These are phyloP conservation scores for Ichneumoninae sp. DNA, from an alignment of 2,888 invertebrate genomes.

Conservation along the genomic window DNA sequence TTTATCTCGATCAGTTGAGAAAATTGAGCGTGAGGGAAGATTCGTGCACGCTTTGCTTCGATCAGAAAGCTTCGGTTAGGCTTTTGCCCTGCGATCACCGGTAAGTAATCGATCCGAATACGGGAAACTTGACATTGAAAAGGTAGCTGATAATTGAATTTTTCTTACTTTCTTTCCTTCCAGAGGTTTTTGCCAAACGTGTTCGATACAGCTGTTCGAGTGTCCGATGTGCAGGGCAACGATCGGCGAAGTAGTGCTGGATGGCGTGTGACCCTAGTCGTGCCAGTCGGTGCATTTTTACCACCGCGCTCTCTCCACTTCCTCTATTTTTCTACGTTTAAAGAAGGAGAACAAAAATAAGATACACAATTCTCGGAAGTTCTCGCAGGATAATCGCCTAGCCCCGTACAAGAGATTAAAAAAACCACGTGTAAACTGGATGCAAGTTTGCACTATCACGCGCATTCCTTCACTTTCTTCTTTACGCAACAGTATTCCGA, in stretches of 20 bases:
- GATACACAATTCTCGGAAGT: slow-evolving; percentile 34
- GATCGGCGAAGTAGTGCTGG: slow-evolving; percentile 86
- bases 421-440: slow-evolving; percentile 35
- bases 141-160: not conserved
- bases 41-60: slow-evolving; percentile 95
- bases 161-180: slow-evolving; percentile 81
- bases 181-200: slow-evolving; percentile 93
- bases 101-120: slow-evolving; percentile 85
- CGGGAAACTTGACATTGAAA: not conserved
- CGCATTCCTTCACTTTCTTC: slow-evolving; percentile 70
- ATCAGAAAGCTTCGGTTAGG: slow-evolving; percentile 90
- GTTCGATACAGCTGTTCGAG: slow-evolving; percentile 91
- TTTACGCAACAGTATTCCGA: slow-evolving; percentile 73
- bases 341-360: slow-evolving; percentile 11
- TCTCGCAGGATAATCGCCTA: slow-evolving; percentile 50
- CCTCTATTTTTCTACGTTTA: slow-evolving; percentile 40
- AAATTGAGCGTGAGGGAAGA: slow-evolving; percentile 92
- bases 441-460: slow-evolving; percentile 55
- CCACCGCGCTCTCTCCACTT: slow-evolving; percentile 49
- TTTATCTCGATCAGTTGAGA: slow-evolving; percentile 90
- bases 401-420: slow-evolving; percentile 23
- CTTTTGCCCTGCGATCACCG: slow-evolving; percentile 93
- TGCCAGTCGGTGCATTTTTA: slow-evolving; percentile 56
- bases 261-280: slow-evolving; percentile 84
- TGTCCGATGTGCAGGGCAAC: slow-evolving; percentile 95